These are phyloP conservation scores for Drosophila lacicola DNA, from an alignment of 2,888 invertebrate species.

Conservation along the genomic window DNA sequence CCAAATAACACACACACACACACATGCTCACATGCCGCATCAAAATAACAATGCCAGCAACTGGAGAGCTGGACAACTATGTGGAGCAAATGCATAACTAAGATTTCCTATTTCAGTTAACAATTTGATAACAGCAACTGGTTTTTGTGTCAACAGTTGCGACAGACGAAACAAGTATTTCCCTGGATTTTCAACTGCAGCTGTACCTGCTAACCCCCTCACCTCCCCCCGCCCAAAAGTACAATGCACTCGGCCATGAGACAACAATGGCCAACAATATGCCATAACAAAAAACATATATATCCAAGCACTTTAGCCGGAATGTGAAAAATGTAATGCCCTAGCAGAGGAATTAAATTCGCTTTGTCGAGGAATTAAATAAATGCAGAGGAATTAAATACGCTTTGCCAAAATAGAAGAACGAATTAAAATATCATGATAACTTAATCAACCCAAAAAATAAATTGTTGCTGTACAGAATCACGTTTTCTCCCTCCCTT, in stretches of 20 bases:
- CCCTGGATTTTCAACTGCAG: constrained; percentile 33
- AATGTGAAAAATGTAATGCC: no score
- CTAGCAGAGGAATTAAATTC: no score
- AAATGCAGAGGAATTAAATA: no score
- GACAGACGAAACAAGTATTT: constrained; percentile 43
- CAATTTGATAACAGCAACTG: constrained; percentile 73
- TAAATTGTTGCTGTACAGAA: no score
- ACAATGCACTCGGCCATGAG: constrained; percentile 58
- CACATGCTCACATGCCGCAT: no score
- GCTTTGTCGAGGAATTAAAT: no score
- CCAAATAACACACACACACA: constrained; percentile 34
- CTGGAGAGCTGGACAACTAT: constrained; percentile 45
- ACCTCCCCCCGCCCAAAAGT: constrained; percentile 10
- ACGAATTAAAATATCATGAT: no score
- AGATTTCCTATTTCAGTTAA: constrained; percentile 80
- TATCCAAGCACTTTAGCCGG: no score
- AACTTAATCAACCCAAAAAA: no score
- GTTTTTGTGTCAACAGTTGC: constrained; percentile 65
- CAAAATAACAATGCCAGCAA: constrained; percentile 32
- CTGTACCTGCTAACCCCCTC: constrained; percentile 5
- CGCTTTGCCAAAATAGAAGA: no score
- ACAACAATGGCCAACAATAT: constrained; percentile 69
- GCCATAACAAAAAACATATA: constrained; percentile 49
- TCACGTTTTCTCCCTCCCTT: no score
- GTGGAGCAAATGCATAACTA: constrained; percentile 68